A percentile compares a stretch with the other conserved stretches of the same genome.
These are phyloP conservation scores for Ommatoiulus sabulosus DNA, from an alignment of 2,888 invertebrate species.

Conservation along the genomic window DNA sequence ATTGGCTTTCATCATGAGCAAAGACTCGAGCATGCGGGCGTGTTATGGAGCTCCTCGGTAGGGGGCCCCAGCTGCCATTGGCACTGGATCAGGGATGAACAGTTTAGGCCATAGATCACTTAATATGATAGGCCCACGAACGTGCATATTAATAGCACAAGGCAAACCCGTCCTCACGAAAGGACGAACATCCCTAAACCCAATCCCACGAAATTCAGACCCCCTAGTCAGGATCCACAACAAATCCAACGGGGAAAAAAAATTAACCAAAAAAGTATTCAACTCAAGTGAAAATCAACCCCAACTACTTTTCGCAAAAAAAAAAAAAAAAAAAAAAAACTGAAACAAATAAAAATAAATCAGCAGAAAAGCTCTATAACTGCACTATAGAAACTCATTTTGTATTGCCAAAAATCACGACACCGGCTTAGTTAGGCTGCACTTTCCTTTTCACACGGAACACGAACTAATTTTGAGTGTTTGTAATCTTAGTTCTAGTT, in stretches of 20 bases:
- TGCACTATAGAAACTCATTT: no score
- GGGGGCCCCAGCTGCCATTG: conserved; percentile 36
- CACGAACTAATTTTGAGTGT: no score
- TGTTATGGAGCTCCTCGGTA: conserved; percentile 22
- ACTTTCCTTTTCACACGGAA: no score
- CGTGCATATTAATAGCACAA: conserved; percentile 39
- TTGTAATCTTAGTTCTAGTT: no score
- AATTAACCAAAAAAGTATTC: not conserved
- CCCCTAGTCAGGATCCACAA: not conserved
- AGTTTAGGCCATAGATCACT: conserved; percentile 29
- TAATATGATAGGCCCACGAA: conserved; percentile 3
- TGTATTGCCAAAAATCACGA: no score
- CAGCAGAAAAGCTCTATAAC: no score
- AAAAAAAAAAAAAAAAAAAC: not conserved
- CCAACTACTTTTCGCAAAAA: not conserved
- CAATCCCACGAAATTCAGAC: not conserved
- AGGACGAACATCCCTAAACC: not conserved
- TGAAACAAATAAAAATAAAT: no score
- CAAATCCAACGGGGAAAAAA: not conserved
- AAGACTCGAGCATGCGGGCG: not conserved
- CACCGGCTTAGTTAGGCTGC: no score
- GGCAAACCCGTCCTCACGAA: conserved; percentile 28
- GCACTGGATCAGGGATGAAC: conserved; percentile 39
- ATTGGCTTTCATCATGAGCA: conserved; percentile 18
- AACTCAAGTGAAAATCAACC: not conserved